Conservation (phyloP, 2,888 invertebrate genomes). For the Tenthredo notha region DNA sequence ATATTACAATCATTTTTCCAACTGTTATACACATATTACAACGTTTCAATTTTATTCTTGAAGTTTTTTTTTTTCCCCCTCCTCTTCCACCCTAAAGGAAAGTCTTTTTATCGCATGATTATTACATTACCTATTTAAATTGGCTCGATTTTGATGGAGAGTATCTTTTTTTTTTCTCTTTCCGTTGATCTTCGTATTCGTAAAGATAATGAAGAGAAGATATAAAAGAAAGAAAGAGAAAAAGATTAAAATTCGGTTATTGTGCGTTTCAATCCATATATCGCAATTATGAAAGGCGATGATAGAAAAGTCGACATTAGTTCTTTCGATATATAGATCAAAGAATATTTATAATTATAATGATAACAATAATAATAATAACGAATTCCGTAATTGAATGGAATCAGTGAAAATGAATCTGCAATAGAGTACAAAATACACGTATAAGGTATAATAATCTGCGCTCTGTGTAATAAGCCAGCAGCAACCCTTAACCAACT, state of each 20-base stretch:
- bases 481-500: slow-evolving; percentile 58
- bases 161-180: neutral
- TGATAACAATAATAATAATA: neutral
- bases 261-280: neutral
- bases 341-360: neutral
- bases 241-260: neutral
- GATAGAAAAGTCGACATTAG: neutral
- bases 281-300: neutral
- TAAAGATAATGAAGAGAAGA: neutral
- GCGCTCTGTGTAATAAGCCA: neutral
- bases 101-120: slow-evolving; percentile 18
- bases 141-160: slow-evolving; percentile 17
- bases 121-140: slow-evolving; percentile 8
- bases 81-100: neutral
- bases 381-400: neutral
- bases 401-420: slow-evolving; percentile 14
- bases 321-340: neutral
- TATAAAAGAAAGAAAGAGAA: neutral
- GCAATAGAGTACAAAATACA: slow-evolving; percentile 17
- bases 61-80: neutral
- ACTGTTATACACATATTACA: neutral
- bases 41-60: slow-evolving; percentile 5
- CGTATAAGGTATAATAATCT: neutral
- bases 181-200: neutral
- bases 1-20: neutral